Evolutionary conservation across 1,140 invertebrate species (phyloP).

Genomic region (Ceratosolen solmsi): DNA sequence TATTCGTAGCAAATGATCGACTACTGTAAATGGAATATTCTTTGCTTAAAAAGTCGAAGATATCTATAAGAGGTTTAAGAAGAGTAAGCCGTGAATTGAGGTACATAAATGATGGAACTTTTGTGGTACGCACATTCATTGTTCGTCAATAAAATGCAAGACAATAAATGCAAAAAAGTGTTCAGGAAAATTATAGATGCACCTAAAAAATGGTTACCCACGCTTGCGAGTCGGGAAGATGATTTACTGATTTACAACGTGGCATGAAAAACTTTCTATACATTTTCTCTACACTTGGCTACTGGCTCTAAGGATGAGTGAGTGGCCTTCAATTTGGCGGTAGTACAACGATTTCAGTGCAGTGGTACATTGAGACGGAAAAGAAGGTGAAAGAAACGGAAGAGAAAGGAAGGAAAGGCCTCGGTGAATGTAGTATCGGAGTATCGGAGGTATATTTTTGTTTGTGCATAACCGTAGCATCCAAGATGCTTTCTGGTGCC

Average conservation of each 20-base stretch:
- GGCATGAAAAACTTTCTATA: slow-evolving; percentile 18
- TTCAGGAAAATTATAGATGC: neutral
- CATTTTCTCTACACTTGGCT: neutral
- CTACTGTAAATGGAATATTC: too few relatives aligned
- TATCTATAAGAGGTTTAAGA: too few relatives aligned
- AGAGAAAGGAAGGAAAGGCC: neutral
- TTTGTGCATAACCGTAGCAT: neutral
- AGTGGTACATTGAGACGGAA: neutral
- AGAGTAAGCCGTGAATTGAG: too few relatives aligned
- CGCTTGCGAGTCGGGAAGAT: neutral
- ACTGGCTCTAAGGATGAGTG: neutral
- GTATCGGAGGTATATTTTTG: neutral
- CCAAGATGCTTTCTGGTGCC: slow-evolving; percentile 3
- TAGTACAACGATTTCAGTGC: neutral
- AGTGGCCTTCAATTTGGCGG: neutral
- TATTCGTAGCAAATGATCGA: too few relatives aligned
- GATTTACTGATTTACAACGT: neutral
- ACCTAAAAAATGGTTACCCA: neutral
- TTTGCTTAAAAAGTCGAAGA: too few relatives aligned
- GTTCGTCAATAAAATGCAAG: neutral
- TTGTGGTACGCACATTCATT: too few relatives aligned
- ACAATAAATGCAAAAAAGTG: neutral
- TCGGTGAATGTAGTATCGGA: neutral
- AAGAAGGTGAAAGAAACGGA: neutral
- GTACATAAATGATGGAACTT: too few relatives aligned